A percentile compares a stretch with the other conserved stretches of the same genome.
phyloP scores from a whole-genome alignment of 2,113 vertebrate genomes.

The Hippocampus barbouri region DNA sequence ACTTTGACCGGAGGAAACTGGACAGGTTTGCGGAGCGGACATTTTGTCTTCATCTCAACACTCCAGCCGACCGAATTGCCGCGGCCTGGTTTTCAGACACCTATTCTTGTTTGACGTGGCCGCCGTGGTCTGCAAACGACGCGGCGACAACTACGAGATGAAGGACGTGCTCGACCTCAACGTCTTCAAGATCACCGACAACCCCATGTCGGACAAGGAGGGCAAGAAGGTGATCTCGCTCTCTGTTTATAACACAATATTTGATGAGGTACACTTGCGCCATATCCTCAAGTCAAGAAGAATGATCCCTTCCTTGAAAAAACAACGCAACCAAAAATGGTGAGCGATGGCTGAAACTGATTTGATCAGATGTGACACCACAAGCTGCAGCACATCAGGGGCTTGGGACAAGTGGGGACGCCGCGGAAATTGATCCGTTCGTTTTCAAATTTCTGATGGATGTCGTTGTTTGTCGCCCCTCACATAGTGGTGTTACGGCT shows the following conservation, averaged over 20 bases:
- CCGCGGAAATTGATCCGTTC: slow-evolving; percentile 14
- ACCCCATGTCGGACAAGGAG: slow-evolving; percentile 87
- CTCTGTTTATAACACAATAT: neutral
- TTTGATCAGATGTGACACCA: slow-evolving; percentile 36
- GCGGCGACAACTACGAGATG: slow-evolving; percentile 95
- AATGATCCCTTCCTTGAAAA: neutral
- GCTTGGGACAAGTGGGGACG: slow-evolving; percentile 15
- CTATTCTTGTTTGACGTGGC: slow-evolving; percentile 92
- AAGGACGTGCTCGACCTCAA: slow-evolving; percentile 93
- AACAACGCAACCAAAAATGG: slow-evolving; percentile 27
- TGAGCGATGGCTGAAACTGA: slow-evolving; percentile 14
- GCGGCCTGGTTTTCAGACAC: slow-evolving; percentile 69
- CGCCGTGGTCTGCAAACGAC: slow-evolving; percentile 87
- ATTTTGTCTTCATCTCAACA: neutral
- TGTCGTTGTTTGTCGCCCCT: slow-evolving; percentile 36
- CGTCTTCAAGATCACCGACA: slow-evolving; percentile 88
- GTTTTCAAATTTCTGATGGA: slow-evolving; percentile 2
- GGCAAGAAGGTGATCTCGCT: slow-evolving; percentile 80
- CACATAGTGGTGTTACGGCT: slow-evolving; percentile 90
- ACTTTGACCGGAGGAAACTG: slow-evolving; percentile 85
- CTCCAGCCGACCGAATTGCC: too few species aligned
- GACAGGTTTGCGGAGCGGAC: slow-evolving; percentile 75
- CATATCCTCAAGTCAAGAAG: neutral
- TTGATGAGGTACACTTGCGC: neutral
- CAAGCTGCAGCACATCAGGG: slow-evolving; percentile 23